Evolutionary conservation across 35 echinoderm and acorn worm genomes (phyloP), one percentile per base, ranked within the genome.

Genomic region (Ptychodera flava): DNA sequence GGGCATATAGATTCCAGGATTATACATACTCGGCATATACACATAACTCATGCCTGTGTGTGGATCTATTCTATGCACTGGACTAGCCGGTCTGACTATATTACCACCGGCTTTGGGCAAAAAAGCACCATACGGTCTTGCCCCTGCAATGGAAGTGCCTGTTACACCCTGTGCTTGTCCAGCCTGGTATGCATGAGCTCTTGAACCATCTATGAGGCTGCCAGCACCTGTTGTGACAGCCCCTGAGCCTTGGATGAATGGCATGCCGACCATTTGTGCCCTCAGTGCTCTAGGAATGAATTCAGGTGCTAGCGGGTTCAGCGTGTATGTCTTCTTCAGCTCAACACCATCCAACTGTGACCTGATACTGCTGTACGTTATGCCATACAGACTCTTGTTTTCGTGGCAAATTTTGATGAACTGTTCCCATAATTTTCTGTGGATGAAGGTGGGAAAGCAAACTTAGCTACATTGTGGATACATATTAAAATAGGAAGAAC

Each of bases 241-340:
- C 1, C 79, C 33, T 30, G 83, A 36, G 27, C 83, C 82, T 78
- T 94, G 93, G 81, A 92, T 94, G 30, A 99, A 85, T 0, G 96
- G 96, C 12, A 88, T 90, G 28, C 96, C 96, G 78, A 90, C 88
- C 38, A 99, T 88, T 78, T 97, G 91, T 76, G 93, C 90, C 33
- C 90, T 85, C 15, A 89, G 33, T 0, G 90, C 85, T 34, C 93
- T 85, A 34, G 96, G 96, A 33, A 99, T 91, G 86, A 99, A 99
- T 78, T 94, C 96, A 38, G 94, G 94, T 31, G 96, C 96, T 45
- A 99, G 88, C 0, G 96, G 96, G 86, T 99, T 99, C 29, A 99
- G 89, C n/a, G 89, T 94, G 88, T 90, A 99, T 15, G 96, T 94
- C 82, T 99, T 99, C 85, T 99, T 99, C 92, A 99, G 90, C 80